Evolutionary conservation across 2,888 invertebrate species (phyloP).

Genomic region (Limnephilus auricula): DNA sequence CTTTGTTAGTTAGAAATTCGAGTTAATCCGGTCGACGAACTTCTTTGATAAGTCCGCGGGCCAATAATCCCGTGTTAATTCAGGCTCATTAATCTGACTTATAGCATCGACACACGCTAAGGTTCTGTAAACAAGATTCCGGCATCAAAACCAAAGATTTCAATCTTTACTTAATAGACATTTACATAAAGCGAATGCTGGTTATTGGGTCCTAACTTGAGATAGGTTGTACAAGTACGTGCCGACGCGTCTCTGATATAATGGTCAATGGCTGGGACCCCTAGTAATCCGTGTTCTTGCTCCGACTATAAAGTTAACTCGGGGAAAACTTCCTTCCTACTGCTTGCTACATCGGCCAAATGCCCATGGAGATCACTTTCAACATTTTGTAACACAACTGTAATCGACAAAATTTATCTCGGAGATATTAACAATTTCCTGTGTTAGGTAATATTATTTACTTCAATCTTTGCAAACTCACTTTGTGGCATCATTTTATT

Average conservation of each 20-base stretch:
- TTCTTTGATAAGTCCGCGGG: slow-evolving; percentile 4
- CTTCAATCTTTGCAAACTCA: no score
- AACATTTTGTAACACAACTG: background rate
- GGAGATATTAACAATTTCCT: background rate
- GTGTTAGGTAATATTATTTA: background rate
- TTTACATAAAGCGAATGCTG: slow-evolving; percentile 46
- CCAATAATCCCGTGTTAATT: slow-evolving; percentile 24
- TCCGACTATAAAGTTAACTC: slow-evolving; percentile 53
- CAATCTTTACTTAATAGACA: slow-evolving; percentile 50
- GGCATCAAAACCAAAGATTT: slow-evolving; percentile 49
- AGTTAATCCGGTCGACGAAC: background rate
- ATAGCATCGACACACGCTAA: slow-evolving; percentile 20
- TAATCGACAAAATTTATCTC: background rate
- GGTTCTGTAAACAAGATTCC: slow-evolving; percentile 40
- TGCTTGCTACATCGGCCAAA: slow-evolving; percentile 12
- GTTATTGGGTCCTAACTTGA: slow-evolving; percentile 39
- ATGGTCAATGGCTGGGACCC: slow-evolving; percentile 36
- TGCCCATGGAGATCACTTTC: background rate
- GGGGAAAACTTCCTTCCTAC: slow-evolving; percentile 37
- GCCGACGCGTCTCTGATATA: slow-evolving; percentile 52
- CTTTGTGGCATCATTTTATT: no score
- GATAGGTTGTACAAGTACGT: slow-evolving; percentile 47
- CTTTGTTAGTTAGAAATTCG: background rate
- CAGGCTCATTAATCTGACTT: slow-evolving; percentile 29
- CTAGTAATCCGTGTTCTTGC: slow-evolving; percentile 42